phyloP scores from a whole-genome alignment of 2,888 invertebrate species.

The Xylophagus ater region DNA sequence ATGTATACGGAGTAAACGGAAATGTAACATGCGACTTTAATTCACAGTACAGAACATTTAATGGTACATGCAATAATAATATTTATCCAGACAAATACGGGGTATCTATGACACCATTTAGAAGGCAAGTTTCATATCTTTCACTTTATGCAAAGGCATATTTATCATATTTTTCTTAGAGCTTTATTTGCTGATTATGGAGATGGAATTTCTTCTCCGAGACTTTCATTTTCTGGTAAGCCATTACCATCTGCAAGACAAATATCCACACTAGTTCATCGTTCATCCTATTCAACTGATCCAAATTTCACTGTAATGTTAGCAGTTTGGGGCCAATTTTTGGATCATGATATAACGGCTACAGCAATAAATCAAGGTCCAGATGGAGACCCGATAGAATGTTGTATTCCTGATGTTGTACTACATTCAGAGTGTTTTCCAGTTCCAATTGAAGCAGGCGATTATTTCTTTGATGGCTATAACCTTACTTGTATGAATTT shows the following conservation, averaged over 20 bases:
- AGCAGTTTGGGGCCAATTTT: constrained; percentile 80
- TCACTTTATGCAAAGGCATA: not conserved
- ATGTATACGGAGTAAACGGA: constrained; percentile 25
- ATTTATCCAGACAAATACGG: constrained; percentile 54
- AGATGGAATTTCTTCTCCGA: constrained; percentile 60
- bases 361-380: constrained; percentile 64
- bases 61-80: constrained; percentile 70
- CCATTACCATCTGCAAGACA: constrained; percentile 62
- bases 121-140: constrained; percentile 37
- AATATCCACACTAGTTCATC: constrained; percentile 61
- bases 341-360: constrained; percentile 79
- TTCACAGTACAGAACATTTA: constrained; percentile 51
- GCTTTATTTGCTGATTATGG: constrained; percentile 63
- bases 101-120: constrained; percentile 60
- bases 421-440: constrained; percentile 73
- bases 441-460: constrained; percentile 51
- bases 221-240: constrained; percentile 43
- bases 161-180: constrained; percentile 16
- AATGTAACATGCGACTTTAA: constrained; percentile 36
- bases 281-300: constrained; percentile 61
- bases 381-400: constrained; percentile 60
- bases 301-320: constrained; percentile 70
- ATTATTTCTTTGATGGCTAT: constrained; percentile 56
- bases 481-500: constrained; percentile 76
- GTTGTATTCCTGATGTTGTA: constrained; percentile 43